Percentiles rank a stretch among this genome's conserved stretches.
Evolutionary conservation across 1,140 invertebrate genomes (phyloP).

Genomic region (Dinothrombium tinctorium): DNA sequence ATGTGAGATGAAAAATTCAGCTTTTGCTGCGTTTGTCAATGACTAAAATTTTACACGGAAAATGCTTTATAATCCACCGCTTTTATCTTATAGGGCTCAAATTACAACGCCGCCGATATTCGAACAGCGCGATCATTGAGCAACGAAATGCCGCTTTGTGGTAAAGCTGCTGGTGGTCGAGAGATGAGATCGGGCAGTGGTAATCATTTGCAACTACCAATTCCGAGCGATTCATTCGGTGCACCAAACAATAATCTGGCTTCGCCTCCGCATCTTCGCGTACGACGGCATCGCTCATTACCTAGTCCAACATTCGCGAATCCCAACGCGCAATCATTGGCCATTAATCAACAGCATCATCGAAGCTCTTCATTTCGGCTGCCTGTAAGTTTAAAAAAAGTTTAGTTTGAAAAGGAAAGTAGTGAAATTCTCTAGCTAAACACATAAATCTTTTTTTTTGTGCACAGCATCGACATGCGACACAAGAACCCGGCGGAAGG

Average conservation of each 20-base stretch:
- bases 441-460: background rate
- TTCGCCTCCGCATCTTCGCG: conserved; percentile 7
- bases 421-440: background rate
- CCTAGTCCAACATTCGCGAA: conserved; percentile 11
- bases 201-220: background rate
- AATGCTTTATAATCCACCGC: too few relatives aligned
- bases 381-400: conserved; percentile 9
- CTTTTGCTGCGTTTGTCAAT: too few relatives aligned
- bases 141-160: too few relatives aligned
- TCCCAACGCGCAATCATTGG: too few relatives aligned
- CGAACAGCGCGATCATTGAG: too few relatives aligned
- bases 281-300: conserved; percentile 14
- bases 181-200: background rate
- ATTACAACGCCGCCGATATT: too few relatives aligned
- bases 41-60: too few relatives aligned
- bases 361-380: conserved; percentile 13
- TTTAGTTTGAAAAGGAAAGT: background rate
- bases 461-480: conserved; percentile 25
- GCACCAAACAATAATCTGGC: too few relatives aligned
- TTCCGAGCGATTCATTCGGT: conserved; percentile 2
- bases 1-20: too few relatives aligned
- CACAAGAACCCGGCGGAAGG: conserved; percentile 53
- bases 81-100: too few relatives aligned
- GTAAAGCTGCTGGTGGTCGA: background rate
- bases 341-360: conserved; percentile 4